Base-by-base conservation (phyloP, 2,113 vertebrate genomes). In the Campylorhamphus procurvoides region DNA sequence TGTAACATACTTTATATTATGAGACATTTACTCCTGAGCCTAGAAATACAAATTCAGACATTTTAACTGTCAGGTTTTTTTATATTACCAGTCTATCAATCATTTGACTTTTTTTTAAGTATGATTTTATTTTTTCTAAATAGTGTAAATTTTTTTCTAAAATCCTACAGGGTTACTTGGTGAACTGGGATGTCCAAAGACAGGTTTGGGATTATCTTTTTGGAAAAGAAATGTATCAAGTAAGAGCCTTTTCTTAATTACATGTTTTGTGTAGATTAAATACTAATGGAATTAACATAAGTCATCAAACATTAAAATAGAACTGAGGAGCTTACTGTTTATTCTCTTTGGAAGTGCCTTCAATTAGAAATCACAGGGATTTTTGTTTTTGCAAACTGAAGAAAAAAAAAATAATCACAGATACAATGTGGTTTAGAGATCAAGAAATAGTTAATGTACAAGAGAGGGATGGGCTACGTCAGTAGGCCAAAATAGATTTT, bases 171-270 rank as follows among this genome's bases (percentile, higher is more conserved):
- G 99, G 99, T 60, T 99, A 99, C 86, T 98, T 99, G 96, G 99
- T 99, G 39, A 99, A 99, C 95, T 99, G 99, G 99, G 99, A 99
- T 96, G 99, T 99, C 84, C 99, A 99, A 95, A 98, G 99, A 92
- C 99, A 99, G 95, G 99, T 99, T 47, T 99, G 99, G 99, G 99
- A 99, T 97, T 99, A 99, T 73, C 98, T 99, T 89, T 99, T 99
- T 98, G 99, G 99, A 95, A 99, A 99, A 97, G 99, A 99, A 98
- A 99, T 99, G 99, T 99, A 99, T 95, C 99, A 99, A 98, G 99
- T 99, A 98, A 98, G 94, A 91, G 40, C 52, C 13, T 60, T 80
- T 84, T 75, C 72, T 79, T 53, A 50, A 37, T 73, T 81, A 69
- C 20, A 50, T 50, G 18, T 84, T 82, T 78, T 73, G 2, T 81